These are phyloP conservation scores for Gambusia yucatana DNA, from an alignment of 2,797 vertebrate species.

Conservation along the genomic window DNA sequence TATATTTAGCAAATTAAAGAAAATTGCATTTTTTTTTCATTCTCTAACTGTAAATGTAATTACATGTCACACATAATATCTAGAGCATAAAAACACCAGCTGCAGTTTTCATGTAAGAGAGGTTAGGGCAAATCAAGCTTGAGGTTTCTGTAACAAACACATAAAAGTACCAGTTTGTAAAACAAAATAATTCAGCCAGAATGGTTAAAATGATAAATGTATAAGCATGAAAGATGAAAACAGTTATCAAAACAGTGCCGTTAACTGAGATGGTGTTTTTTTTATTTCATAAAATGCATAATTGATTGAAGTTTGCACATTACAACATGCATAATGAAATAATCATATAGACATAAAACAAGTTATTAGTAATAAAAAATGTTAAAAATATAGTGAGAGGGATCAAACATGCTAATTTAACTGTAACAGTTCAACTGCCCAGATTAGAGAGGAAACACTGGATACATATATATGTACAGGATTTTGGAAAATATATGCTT, in stretches of 20 bases:
- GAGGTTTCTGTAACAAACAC: constrained; percentile 63
- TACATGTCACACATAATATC: constrained; percentile 54
- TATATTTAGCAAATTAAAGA: neutral
- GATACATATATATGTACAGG: neutral
- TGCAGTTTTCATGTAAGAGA: constrained; percentile 65
- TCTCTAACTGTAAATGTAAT: constrained; percentile 58
- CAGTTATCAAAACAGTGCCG: neutral
- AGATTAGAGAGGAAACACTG: too few relatives aligned
- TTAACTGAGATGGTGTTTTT: neutral
- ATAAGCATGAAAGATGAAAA: neutral
- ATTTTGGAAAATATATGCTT: neutral
- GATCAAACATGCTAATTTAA: too few relatives aligned
- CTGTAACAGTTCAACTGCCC: too few relatives aligned
- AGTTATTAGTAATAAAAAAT: too few relatives aligned
- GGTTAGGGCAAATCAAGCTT: constrained; percentile 51
- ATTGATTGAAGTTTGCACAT: neutral
- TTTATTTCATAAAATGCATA: neutral
- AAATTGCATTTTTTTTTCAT: constrained; percentile 23
- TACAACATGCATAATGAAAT: neutral
- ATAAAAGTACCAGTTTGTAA: constrained; percentile 52
- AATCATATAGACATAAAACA: neutral
- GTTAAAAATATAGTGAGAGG: too few relatives aligned
- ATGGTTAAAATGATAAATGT: constrained; percentile 14
- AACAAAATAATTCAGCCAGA: constrained; percentile 39
- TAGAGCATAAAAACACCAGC: constrained; percentile 69